Evolutionary conservation across 2,113 vertebrate species (phyloP).

Genomic region (Phoxinus phoxinus): DNA sequence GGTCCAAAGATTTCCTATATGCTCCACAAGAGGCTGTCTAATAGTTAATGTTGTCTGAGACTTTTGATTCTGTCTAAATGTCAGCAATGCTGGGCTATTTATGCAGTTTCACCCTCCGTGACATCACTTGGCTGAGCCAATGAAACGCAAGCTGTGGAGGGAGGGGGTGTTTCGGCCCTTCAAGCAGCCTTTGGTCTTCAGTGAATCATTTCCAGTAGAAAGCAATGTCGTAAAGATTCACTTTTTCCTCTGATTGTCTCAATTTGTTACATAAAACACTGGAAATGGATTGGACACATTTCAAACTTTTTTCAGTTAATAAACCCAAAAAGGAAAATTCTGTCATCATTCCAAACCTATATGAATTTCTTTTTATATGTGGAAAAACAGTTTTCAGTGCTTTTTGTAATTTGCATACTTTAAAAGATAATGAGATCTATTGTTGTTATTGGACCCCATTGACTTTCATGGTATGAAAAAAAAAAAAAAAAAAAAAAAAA

Average conservation of each 20-base stretch:
- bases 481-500: neutral
- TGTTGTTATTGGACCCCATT: neutral
- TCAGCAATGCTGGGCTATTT: constrained; percentile 60
- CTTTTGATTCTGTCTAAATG: constrained; percentile 42
- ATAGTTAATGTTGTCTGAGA: neutral
- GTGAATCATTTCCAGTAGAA: constrained; percentile 57
- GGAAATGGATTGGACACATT: neutral
- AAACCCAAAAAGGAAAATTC: neutral
- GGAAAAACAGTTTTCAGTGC: neutral
- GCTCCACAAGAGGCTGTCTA: neutral
- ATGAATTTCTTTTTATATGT: neutral
- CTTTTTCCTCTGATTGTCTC: neutral
- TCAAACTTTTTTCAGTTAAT: neutral
- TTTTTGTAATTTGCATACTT: neutral
- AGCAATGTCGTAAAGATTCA: constrained; percentile 1
- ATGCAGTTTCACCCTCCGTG: constrained; percentile 66
- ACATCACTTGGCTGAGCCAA: constrained; percentile 71
- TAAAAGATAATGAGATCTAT: neutral
- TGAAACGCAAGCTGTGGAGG: constrained; percentile 53
- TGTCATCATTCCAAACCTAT: neutral
- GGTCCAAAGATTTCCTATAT: constrained; percentile 2
- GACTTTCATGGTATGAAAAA: neutral
- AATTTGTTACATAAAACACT: neutral
- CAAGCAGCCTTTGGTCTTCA: constrained; percentile 19
- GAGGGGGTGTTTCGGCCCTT: constrained; percentile 48